These are phyloP conservation scores for Scopus umbretta DNA, from an alignment of 2,113 vertebrate species.

Conservation along the genomic window DNA sequence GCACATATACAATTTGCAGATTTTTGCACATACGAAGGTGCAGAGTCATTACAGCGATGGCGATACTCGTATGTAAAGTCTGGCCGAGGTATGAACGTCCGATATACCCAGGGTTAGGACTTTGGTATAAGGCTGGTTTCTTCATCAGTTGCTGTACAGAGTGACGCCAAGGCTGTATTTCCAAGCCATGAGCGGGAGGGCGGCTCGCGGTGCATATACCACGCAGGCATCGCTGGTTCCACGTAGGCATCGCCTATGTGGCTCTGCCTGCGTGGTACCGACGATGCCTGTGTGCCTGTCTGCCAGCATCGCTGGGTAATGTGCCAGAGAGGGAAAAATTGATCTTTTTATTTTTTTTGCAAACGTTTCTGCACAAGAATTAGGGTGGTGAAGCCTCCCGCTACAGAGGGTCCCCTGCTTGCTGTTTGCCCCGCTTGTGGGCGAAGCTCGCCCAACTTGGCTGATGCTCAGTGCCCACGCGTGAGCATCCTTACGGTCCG, in stretches of 20 bases:
- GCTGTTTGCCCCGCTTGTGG: not conserved
- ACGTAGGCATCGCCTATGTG: not conserved
- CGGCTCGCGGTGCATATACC: not conserved
- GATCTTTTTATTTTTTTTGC: not conserved
- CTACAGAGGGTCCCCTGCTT: not conserved
- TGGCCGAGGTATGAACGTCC: not conserved
- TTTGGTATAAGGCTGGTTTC: accelerated
- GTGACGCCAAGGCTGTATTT: not conserved
- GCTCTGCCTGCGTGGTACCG: too few relatives aligned
- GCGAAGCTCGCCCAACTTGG: accelerated
- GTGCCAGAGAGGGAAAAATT: not conserved
- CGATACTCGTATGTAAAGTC: too few relatives aligned
- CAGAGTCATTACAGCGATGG: not conserved
- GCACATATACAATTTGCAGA: not conserved
- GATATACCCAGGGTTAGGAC: not conserved
- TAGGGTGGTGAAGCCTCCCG: not conserved
- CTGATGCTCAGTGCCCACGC: not conserved
- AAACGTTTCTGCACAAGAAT: not conserved
- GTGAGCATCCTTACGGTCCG: not conserved
- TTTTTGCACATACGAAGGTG: not conserved
- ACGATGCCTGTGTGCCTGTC: not conserved
- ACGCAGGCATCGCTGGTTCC: not conserved
- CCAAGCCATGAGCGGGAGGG: not conserved
- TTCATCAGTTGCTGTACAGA: not conserved
- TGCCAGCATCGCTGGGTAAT: not conserved